A percentile compares a stretch with the other conserved stretches of the same genome.
These are phyloP conservation scores for Bellardia pandia DNA, from an alignment of 2,888 invertebrate species.

Conservation along the genomic window DNA sequence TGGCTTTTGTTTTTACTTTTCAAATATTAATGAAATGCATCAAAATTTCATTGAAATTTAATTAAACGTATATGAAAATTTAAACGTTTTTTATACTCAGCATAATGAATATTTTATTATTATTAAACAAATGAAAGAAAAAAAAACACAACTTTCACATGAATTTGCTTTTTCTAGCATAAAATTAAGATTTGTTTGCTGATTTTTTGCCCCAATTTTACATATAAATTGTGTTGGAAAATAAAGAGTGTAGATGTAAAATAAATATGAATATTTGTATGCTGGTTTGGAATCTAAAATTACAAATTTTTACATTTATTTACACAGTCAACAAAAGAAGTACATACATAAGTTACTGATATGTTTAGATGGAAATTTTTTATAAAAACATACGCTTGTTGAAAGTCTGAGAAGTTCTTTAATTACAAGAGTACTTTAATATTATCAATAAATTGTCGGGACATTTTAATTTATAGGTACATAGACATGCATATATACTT, in stretches of 20 bases:
- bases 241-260: not conserved
- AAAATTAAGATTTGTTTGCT: constrained; percentile 3
- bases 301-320: constrained; percentile 36
- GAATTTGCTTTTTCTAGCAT: not conserved
- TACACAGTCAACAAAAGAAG: constrained; percentile 32
- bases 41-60: constrained; percentile 24
- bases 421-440: too few relatives aligned
- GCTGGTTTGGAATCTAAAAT: constrained; percentile 20
- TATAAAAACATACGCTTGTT: not conserved
- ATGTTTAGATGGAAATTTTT: constrained; percentile 5
- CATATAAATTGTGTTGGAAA: not conserved
- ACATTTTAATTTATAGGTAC: too few relatives aligned
- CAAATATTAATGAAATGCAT: constrained; percentile 19
- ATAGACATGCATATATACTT: too few relatives aligned
- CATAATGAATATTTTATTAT: constrained; percentile 36
- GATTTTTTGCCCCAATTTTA: constrained; percentile 3
- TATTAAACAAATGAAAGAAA: not conserved
- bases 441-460: too few relatives aligned
- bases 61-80: constrained; percentile 14
- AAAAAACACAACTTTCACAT: not conserved
- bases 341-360: not conserved
- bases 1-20: not conserved
- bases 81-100: constrained; percentile 12
- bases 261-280: constrained; percentile 12
- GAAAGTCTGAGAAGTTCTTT: too few relatives aligned